Evolutionary conservation across 1,140 invertebrate species (phyloP), one percentile per base, ranked within the genome.

Genomic region (Dreissena rostriformis): DNA sequence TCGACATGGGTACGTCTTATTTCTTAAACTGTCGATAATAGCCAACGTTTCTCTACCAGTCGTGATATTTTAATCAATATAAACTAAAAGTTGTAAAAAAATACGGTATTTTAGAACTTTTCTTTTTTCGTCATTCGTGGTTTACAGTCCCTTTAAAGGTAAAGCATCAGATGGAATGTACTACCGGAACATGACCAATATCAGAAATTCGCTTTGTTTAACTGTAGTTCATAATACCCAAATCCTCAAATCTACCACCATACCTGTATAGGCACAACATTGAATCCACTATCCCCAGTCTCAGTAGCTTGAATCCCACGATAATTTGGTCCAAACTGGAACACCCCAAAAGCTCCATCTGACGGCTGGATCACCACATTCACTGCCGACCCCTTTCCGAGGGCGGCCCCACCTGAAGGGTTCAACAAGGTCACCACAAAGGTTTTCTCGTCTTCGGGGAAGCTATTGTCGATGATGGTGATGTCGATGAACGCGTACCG

Each of bases 271-370:
- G 63, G 72, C 8, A 86, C 84, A 14, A 79, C 70, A 49, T 67
- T 90, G 75, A 73, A 90, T 7, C 87, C 87, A 63, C 80, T 84
- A 77, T 90, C 91, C 11, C 89, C 88, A 12, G 66, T 70, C 76
- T 92, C 90, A 15, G 85, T 52, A 19, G 72, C 87, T 24, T 80
- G 72, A 0, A 88, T 70, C 26, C 71, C 81, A 8, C 91, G 72
- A 10, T 88, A 89, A 12, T 17, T 51, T 49, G 89, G 83, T 72
- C 63, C 88, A 86, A 93, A 93, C 79, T 90, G 86, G 75, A 92
- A 92, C 19, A 92, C 71, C 7, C 92, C 92, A 85, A 87, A 93
- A 0, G 92, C 92, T 22, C 88, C 87, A 82, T 92, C 91, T n/a
- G 92, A 93, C 26, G 89, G 83, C 12, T 88, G 73, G 28, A 93